Evolutionary conservation across 1,140 invertebrate genomes (phyloP).

Genomic region (Diabrotica virgifera): DNA sequence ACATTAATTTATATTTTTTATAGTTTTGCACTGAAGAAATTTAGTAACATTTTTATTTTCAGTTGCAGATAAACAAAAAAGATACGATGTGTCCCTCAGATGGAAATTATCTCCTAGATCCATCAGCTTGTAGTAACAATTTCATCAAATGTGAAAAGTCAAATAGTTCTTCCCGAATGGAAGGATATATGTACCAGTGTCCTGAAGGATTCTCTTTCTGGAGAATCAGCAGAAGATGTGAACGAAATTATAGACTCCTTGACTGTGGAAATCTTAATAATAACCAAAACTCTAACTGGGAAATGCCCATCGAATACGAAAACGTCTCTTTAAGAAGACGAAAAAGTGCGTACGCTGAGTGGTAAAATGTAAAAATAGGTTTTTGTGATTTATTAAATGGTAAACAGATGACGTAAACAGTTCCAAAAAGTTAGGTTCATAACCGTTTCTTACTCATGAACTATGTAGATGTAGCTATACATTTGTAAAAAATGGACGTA

Average conservation of each 20-base stretch:
- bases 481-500: no score
- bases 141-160: constrained; percentile 70
- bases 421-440: no score
- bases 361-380: background rate
- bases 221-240: constrained; percentile 73
- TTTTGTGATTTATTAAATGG: no score
- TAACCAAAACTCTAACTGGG: constrained; percentile 48
- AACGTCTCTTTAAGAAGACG: constrained; percentile 48
- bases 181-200: constrained; percentile 73
- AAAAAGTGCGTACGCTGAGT: constrained; percentile 25
- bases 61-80: constrained; percentile 59
- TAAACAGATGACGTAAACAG: no score
- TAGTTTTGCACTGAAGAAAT: no score
- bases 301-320: constrained; percentile 53
- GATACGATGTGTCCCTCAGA: constrained; percentile 60
- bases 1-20: no score
- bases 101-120: constrained; percentile 67
- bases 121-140: constrained; percentile 62
- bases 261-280: constrained; percentile 49
- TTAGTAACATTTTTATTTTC: constrained; percentile 40
- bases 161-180: constrained; percentile 51
- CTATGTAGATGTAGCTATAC: no score
- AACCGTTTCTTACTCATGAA: no score
- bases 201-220: constrained; percentile 73
- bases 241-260: constrained; percentile 58